Percentiles rank a stretch among this genome's conserved stretches.
These are phyloP conservation scores for Drosophila neutralis DNA, from an alignment of 2,888 invertebrate genomes.

Conservation along the genomic window DNA sequence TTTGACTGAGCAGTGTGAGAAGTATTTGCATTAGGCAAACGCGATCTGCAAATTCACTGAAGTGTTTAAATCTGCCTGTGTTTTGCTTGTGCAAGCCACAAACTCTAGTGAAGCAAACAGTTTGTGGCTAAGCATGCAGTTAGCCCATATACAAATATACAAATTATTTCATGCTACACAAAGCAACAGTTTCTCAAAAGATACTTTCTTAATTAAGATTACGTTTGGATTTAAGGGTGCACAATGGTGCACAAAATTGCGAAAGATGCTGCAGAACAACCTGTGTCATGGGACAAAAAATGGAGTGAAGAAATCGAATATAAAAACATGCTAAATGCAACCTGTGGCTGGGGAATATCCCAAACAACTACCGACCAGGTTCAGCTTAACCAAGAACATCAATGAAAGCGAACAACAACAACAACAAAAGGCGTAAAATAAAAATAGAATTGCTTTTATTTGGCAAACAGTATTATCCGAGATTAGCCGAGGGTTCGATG, in stretches of 20 bases:
- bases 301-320: neutral
- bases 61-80: slow-evolving; percentile 1
- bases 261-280: slow-evolving; percentile 33
- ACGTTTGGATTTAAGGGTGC: slow-evolving; percentile 1
- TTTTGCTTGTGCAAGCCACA: slow-evolving; percentile 1
- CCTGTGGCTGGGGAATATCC: slow-evolving; percentile 37
- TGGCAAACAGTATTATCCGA: slow-evolving; percentile 83
- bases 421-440: slow-evolving; percentile 53
- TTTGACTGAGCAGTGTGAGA: slow-evolving; percentile 16
- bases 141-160: slow-evolving; percentile 18
- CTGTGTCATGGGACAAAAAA: slow-evolving; percentile 8
- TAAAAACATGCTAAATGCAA: slow-evolving; percentile 19
- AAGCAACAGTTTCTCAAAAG: slow-evolving; percentile 29
- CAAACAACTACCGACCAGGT: neutral
- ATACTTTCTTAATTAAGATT: slow-evolving; percentile 30
- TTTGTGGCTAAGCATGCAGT: slow-evolving; percentile 38
- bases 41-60: slow-evolving; percentile 1
- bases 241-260: slow-evolving; percentile 29
- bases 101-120: slow-evolving; percentile 11
- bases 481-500: slow-evolving; percentile 83
- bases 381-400: slow-evolving; percentile 32
- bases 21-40: slow-evolving; percentile 12
- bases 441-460: slow-evolving; percentile 78
- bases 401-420: slow-evolving; percentile 45
- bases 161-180: slow-evolving; percentile 28